These are phyloP conservation scores for Sapayoa aenigma DNA, from an alignment of 2,113 vertebrate genomes.

Conservation along the genomic window DNA sequence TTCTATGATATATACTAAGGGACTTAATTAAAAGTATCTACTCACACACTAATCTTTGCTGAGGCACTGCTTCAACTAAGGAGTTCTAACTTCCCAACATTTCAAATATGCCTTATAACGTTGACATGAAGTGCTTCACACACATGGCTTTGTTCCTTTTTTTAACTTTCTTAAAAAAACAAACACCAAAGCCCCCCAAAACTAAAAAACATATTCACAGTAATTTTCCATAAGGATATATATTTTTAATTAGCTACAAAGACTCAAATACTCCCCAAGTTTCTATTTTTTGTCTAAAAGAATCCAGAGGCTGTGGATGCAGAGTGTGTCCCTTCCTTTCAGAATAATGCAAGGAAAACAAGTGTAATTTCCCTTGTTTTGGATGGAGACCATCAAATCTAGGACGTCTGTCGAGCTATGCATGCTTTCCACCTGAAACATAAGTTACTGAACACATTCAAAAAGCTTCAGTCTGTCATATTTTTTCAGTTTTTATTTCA, in stretches of 20 bases:
- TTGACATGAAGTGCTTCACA: background rate
- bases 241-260: background rate
- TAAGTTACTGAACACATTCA: background rate
- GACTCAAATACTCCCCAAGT: fast-evolving
- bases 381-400: background rate
- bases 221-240: background rate
- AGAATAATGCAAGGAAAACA: background rate
- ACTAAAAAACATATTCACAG: background rate
- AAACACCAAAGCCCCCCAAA: background rate
- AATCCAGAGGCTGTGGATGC: background rate
- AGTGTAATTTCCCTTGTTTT: background rate
- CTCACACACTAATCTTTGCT: background rate
- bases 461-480: background rate
- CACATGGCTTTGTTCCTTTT: background rate
- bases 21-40: background rate
- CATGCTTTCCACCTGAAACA: background rate
- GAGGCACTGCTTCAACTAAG: background rate
- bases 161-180: background rate
- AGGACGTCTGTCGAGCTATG: background rate
- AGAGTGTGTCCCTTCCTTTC: background rate
- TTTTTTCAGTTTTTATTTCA: background rate
- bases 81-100: background rate
- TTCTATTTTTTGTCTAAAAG: background rate
- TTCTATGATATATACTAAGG: background rate
- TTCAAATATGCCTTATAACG: background rate